phyloP scores from a whole-genome alignment of 2,797 vertebrate species.

The Psittacula derbiana region DNA sequence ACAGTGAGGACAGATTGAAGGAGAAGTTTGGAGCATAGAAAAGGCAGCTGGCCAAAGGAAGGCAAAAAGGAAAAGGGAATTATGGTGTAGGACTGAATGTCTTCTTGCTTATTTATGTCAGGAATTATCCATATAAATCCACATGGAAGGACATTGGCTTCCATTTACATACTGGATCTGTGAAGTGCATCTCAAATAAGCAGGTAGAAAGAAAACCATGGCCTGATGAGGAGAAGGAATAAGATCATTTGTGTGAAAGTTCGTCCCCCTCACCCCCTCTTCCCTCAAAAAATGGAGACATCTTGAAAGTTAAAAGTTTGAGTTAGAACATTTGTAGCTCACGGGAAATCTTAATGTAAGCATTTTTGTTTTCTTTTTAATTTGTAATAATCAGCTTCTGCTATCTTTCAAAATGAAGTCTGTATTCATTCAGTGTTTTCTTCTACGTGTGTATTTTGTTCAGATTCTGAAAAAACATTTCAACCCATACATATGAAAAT shows the following conservation, averaged over 20 bases:
- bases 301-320: not conserved
- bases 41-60: not conserved
- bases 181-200: not conserved
- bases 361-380: not conserved
- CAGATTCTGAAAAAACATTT: not conserved
- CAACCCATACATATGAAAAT: not conserved
- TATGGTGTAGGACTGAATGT: not conserved
- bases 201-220: not conserved
- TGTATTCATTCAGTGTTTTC: not conserved
- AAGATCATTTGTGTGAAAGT: not conserved
- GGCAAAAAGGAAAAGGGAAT: not conserved
- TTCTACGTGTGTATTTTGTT: not conserved
- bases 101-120: not conserved
- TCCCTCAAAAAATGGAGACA: not conserved
- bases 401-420: not conserved
- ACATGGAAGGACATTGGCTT: not conserved
- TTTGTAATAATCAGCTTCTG: not conserved
- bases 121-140: not conserved
- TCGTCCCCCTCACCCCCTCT: not conserved
- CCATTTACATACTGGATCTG: not conserved
- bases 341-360: not conserved
- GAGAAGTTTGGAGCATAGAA: not conserved
- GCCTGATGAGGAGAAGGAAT: not conserved
- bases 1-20: rapidly evolving
- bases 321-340: not conserved